phyloP scores from a whole-genome alignment of 2,888 invertebrate genomes.

The Agonopterix heracliana region DNA sequence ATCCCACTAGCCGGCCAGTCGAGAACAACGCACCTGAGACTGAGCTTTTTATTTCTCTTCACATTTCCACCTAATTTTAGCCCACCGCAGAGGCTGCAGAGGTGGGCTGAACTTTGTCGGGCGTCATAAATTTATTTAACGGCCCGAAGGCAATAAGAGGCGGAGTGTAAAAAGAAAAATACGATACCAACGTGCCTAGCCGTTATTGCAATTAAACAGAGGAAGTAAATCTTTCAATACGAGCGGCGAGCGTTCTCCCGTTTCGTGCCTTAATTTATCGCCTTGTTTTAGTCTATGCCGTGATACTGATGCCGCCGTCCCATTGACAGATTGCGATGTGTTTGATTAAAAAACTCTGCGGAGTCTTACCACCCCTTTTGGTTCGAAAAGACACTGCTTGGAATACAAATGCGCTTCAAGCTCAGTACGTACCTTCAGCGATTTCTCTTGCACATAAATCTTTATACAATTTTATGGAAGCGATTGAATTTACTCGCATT shows the following conservation, averaged over 20 bases:
- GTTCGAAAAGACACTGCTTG: conserved; percentile 16
- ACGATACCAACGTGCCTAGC: conserved; percentile 77
- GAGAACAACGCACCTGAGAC: conserved; percentile 67
- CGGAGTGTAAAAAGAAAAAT: conserved; percentile 76
- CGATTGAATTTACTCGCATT: too few species aligned
- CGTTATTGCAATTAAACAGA: conserved; percentile 77
- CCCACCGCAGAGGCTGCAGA: conserved; percentile 50
- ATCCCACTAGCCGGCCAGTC: conserved; percentile 47
- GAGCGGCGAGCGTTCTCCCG: conserved; percentile 64
- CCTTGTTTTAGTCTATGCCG: conserved; percentile 69
- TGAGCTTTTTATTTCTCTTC: conserved; percentile 65
- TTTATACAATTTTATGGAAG: too few species aligned
- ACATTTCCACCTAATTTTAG: conserved; percentile 72
- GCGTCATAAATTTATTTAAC: conserved; percentile 77
- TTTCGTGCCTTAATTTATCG: conserved; percentile 72
- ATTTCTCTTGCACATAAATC: too few species aligned
- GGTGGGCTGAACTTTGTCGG: conserved; percentile 74
- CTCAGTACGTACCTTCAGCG: not conserved
- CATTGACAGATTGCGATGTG: conserved; percentile 71
- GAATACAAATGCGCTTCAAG: conserved; percentile 31
- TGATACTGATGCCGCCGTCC: conserved; percentile 30
- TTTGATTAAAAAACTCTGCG: conserved; percentile 71
- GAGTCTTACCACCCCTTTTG: conserved; percentile 53
- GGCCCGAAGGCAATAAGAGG: conserved; percentile 75
- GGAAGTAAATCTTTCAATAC: conserved; percentile 77